phyloP scores from a whole-genome alignment of 2,888 invertebrate species.

The Pocota personata region DNA sequence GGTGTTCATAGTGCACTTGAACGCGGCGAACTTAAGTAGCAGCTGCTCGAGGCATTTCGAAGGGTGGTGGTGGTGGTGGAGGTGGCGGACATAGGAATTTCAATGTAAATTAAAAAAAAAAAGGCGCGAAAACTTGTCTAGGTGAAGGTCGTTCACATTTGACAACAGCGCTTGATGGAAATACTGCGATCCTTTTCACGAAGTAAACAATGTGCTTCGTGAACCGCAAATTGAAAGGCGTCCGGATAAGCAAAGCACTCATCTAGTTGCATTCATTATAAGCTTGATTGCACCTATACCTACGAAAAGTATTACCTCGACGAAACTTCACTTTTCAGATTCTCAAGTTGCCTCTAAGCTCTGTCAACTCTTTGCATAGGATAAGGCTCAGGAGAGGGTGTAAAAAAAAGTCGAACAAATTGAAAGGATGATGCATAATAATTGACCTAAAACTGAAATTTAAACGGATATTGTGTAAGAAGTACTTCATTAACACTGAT shows the following conservation, averaged over 20 bases:
- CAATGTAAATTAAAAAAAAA: conserved; percentile 64
- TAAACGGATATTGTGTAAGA: no score
- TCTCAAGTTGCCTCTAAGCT: no score
- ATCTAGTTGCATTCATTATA: no score
- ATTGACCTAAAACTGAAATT: no score
- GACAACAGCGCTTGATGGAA: conserved; percentile 42
- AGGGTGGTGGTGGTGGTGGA: conserved; percentile 19
- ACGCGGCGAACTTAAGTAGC: conserved; percentile 71
- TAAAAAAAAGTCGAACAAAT: no score
- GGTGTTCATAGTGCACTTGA: conserved; percentile 72
- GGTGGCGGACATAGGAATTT: conserved; percentile 50
- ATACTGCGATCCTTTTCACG: conserved; percentile 15
- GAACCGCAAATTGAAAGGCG: not conserved
- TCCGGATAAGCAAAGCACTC: not conserved
- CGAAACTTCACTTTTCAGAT: no score
- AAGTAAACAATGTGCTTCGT: not conserved
- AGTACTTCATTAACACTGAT: no score
- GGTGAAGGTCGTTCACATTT: conserved; percentile 72
- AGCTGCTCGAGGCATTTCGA: conserved; percentile 60
- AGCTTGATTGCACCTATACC: no score
- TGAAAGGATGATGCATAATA: no score
- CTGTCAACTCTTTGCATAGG: no score
- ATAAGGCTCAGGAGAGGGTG: no score
- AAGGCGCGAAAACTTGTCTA: conserved; percentile 72
- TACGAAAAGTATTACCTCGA: no score